Evolutionary conservation across 1,140 invertebrate species (phyloP).

Genomic region (Drosophila burlai): DNA sequence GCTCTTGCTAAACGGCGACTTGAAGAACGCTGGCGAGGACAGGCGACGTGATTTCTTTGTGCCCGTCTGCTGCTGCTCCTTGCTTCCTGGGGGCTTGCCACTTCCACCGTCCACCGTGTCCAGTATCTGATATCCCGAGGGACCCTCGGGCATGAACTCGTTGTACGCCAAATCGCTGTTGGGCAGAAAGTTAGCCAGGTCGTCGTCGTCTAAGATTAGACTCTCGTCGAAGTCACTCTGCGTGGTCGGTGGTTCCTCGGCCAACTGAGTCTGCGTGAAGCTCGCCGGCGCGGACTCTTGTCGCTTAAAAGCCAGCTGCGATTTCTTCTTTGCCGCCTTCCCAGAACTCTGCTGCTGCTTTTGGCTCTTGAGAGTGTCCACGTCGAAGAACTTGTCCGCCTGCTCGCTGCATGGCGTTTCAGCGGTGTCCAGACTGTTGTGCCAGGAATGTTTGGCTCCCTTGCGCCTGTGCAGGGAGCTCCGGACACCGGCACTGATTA

Average conservation of each 20-base stretch:
- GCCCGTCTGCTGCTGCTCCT: conserved; percentile 70
- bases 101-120: conserved; percentile 43
- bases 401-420: conserved; percentile 34
- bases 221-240: conserved; percentile 77
- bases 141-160: conserved; percentile 84
- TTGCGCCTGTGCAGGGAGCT: conserved; percentile 59
- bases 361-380: conserved; percentile 58
- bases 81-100: conserved; percentile 78
- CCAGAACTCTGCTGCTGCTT: conserved; percentile 23
- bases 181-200: conserved; percentile 80
- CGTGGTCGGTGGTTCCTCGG: conserved; percentile 35
- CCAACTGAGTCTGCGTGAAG: conserved; percentile 9
- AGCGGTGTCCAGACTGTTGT: conserved; percentile 49
- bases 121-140: conserved; percentile 75
- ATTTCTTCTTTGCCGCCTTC: conserved; percentile 58
- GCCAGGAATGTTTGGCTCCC: conserved; percentile 67
- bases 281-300: conserved; percentile 71
- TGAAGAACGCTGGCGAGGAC: conserved; percentile 89
- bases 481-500: conserved; percentile 30
- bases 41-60: conserved; percentile 85
- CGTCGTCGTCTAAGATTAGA: conserved; percentile 80
- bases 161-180: conserved; percentile 80
- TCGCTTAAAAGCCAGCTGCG: conserved; percentile 49
- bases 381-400: conserved; percentile 65
- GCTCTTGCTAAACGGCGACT: conserved; percentile 87